Base-by-base conservation (phyloP, 2,113 vertebrate species). In the Ptyas mucosa region DNA sequence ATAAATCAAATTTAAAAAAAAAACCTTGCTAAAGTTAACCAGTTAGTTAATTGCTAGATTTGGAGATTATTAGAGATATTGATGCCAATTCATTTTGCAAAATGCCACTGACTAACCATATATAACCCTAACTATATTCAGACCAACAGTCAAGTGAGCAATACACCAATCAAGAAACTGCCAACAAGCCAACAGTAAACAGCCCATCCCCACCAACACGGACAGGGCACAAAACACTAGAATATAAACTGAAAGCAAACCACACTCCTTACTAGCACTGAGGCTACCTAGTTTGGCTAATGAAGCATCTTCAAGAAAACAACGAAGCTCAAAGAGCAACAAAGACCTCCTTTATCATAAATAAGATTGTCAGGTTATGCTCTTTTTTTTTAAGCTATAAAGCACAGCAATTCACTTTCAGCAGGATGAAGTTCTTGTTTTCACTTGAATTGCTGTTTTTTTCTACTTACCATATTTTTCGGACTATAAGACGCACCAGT, bases 391-490 rank as follows among this genome's bases (percentile, higher is more conserved):
- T 91, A 10, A 94, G 75, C 91, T 6, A 92, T 34, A 92, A 89
- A 88, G 95, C 21, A 93, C 87, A 53, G 21, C 69, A 90, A 81
- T 57, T 26, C 23, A 91, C 51, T 94, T 90, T 89, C 24, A 93
- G 88, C 90, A 92, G 43, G 43, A 61, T 94, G 87, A 94, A 94
- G 64, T 57, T 7, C 88, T 61, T 81, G 49, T 91, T 89, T 96
- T 94, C 93, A 85, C 1, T 21, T 93, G 90, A 14, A 8, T 14
- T 92, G 89, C 88, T 29, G 39, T 52, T 93, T 93, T 18, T 52
- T 94, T 69, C 92, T 53, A 69, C 52, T 95, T 49, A 7, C 6
- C 46, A 7, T 49, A 49, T 49, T 49, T 49, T 49, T 49, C 46
- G 6, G 6, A 49, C 5, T 49, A 49, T 49, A 49, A 49, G 6